phyloP scores from a whole-genome alignment of 1,140 invertebrate genomes.

The Choristoneura fumiferana region DNA sequence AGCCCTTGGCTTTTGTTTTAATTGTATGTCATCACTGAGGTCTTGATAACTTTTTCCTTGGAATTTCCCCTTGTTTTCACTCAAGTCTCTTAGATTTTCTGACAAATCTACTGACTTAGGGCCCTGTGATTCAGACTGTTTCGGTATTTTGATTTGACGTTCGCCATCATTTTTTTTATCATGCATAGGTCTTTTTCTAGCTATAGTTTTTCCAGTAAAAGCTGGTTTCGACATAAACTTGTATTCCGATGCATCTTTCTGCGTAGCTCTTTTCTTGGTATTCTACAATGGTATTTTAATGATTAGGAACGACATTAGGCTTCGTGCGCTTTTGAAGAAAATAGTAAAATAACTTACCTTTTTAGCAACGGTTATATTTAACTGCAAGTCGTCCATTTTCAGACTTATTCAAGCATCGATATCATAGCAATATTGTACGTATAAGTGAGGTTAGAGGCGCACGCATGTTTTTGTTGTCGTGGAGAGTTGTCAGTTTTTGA shows the following conservation, averaged over 20 bases:
- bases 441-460: constrained; percentile 44
- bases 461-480: constrained; percentile 34
- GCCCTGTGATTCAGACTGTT: constrained; percentile 28
- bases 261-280: constrained; percentile 36
- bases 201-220: constrained; percentile 71
- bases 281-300: constrained; percentile 30
- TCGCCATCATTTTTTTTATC: constrained; percentile 39
- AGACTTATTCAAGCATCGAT: constrained; percentile 7
- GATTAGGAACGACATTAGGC: no score
- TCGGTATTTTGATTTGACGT: constrained; percentile 48
- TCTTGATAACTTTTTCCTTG: constrained; percentile 67
- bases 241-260: constrained; percentile 50
- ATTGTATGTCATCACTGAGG: constrained; percentile 59
- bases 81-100: constrained; percentile 56
- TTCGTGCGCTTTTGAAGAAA: no score
- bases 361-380: constrained; percentile 60
- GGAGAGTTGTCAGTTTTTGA: constrained; percentile 9
- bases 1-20: constrained; percentile 61
- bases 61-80: constrained; percentile 71
- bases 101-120: constrained; percentile 41
- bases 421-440: background rate
- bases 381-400: constrained; percentile 68
- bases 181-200: constrained; percentile 57
- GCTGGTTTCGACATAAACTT: constrained; percentile 68
- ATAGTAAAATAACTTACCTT: constrained; percentile 42